phyloP scores from a whole-genome alignment of 2,888 invertebrate species.

The Amaurobius ferox region DNA sequence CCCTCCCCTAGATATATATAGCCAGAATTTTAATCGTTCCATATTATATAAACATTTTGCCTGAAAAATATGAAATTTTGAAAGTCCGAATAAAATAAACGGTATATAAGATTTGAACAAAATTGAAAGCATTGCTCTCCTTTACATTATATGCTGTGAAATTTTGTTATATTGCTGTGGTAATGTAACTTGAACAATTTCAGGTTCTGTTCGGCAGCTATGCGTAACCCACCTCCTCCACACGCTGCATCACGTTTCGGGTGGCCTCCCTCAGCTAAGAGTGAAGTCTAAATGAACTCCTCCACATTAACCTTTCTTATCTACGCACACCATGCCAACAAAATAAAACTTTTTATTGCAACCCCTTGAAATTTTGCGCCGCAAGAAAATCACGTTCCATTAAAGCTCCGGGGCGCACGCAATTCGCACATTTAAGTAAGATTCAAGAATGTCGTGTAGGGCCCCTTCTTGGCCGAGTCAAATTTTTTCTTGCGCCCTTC shows the following conservation, averaged over 20 bases:
- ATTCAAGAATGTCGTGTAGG: slow-evolving; percentile 57
- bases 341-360: slow-evolving; percentile 55
- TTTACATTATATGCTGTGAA: too few relatives aligned
- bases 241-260: not conserved
- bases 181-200: not conserved
- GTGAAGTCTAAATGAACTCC: slow-evolving; percentile 33
- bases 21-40: too few relatives aligned
- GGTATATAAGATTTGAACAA: too few relatives aligned
- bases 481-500: slow-evolving; percentile 33
- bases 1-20: too few relatives aligned
- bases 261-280: not conserved
- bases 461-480: slow-evolving; percentile 20
- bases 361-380: slow-evolving; percentile 38
- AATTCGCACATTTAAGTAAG: slow-evolving; percentile 65
- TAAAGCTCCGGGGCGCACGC: slow-evolving; percentile 49
- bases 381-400: slow-evolving; percentile 43
- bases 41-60: too few relatives aligned
- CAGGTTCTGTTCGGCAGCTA: not conserved
- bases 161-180: too few relatives aligned
- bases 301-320: slow-evolving; percentile 45
- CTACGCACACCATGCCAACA: slow-evolving; percentile 7
- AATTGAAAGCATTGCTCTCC: too few relatives aligned
- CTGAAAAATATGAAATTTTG: too few relatives aligned
- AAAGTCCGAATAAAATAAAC: too few relatives aligned
- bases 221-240: not conserved